These are phyloP conservation scores for Trichopria drosophilae DNA, from an alignment of 2,888 invertebrate species.

Conservation along the genomic window DNA sequence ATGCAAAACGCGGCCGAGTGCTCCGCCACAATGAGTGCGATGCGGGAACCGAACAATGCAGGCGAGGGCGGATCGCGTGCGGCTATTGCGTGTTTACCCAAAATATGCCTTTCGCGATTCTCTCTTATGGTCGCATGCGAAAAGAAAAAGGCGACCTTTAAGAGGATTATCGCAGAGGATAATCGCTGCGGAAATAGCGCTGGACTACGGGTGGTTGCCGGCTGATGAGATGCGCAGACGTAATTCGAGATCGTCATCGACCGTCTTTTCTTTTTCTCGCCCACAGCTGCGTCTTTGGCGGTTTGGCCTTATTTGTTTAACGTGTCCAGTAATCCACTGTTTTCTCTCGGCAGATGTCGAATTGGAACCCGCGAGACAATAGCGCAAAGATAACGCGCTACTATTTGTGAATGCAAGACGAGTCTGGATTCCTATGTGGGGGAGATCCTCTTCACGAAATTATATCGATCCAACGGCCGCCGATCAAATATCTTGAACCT, in stretches of 20 bases:
- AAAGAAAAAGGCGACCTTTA: slow-evolving; percentile 37
- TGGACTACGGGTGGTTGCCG: neutral
- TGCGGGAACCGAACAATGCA: slow-evolving; percentile 29
- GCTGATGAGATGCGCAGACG: slow-evolving; percentile 36
- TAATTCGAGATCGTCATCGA: slow-evolving; percentile 50
- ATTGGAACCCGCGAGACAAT: slow-evolving; percentile 48
- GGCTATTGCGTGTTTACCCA: slow-evolving; percentile 42
- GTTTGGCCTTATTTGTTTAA: slow-evolving; percentile 23
- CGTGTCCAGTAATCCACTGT: slow-evolving; percentile 25
- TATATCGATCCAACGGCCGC: too few relatives aligned
- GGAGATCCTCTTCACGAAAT: too few relatives aligned
- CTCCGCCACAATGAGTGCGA: slow-evolving; percentile 33
- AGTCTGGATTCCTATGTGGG: too few relatives aligned
- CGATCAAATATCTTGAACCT: too few relatives aligned
- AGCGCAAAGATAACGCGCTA: slow-evolving; percentile 45
- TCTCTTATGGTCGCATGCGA: slow-evolving; percentile 20
- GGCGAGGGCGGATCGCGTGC: slow-evolving; percentile 15
- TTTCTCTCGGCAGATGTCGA: slow-evolving; percentile 46
- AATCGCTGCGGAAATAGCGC: slow-evolving; percentile 18
- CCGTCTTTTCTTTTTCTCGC: slow-evolving; percentile 34
- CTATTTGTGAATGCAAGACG: too few relatives aligned
- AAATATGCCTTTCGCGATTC: slow-evolving; percentile 40
- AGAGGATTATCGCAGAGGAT: slow-evolving; percentile 41
- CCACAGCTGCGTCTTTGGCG: slow-evolving; percentile 43
- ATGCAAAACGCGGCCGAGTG: slow-evolving; percentile 40